Evolutionary conservation across 2,113 vertebrate species (phyloP).

Genomic region (Tragelaphus strepsiceros): DNA sequence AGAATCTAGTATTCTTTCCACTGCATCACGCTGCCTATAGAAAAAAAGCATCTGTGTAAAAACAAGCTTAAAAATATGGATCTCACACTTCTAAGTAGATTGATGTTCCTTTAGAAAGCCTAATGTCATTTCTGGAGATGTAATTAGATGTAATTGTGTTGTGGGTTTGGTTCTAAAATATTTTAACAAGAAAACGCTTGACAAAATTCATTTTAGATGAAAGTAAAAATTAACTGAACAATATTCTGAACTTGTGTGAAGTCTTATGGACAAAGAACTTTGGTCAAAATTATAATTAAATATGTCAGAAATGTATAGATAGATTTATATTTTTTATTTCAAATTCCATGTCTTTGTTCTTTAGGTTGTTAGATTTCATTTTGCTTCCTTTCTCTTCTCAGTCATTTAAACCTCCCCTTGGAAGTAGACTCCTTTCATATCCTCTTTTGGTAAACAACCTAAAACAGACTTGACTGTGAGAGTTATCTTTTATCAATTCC

Average conservation of each 20-base stretch:
- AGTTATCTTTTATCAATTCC: background rate
- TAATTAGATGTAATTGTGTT: conserved; percentile 36
- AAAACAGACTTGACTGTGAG: background rate
- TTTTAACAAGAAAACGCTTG: background rate
- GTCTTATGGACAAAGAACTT: background rate
- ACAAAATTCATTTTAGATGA: conserved; percentile 11
- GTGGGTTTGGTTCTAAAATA: background rate
- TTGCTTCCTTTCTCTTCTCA: background rate
- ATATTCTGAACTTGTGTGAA: conserved; percentile 12
- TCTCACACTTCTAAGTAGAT: conserved; percentile 18
- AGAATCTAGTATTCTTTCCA: conserved; percentile 14
- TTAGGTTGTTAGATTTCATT: background rate
- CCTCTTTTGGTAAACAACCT: background rate
- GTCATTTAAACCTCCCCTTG: background rate
- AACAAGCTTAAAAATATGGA: conserved; percentile 21
- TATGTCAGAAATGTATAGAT: background rate
- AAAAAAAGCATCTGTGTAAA: background rate
- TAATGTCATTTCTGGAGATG: conserved; percentile 18
- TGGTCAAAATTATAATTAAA: background rate
- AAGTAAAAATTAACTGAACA: background rate
- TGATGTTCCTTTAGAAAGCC: conserved; percentile 14
- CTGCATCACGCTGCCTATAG: background rate
- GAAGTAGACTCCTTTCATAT: background rate
- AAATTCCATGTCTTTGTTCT: background rate
- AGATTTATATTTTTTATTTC: background rate